Conservation (phyloP, 1,140 invertebrate genomes). For the Drosophila navojoa region DNA sequence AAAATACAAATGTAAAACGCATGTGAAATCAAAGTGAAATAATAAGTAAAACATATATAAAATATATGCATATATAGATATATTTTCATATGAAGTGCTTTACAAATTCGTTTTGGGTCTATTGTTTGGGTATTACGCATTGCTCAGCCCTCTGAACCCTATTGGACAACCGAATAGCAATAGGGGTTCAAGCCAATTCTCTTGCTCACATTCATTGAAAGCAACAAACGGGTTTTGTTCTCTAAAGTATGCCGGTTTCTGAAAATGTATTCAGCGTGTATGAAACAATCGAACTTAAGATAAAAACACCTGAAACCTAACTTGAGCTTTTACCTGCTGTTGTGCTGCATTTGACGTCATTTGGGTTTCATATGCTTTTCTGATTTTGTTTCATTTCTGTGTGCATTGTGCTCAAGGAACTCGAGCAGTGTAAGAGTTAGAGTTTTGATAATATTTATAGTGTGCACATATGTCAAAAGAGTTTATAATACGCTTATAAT, state of each 20-base stretch:
- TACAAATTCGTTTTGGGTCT: no score
- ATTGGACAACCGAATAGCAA: conserved; percentile 8
- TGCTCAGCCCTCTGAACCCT: background rate
- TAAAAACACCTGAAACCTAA: conserved; percentile 30
- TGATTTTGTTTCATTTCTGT: background rate
- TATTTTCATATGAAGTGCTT: background rate
- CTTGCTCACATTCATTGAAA: background rate
- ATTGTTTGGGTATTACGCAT: no score
- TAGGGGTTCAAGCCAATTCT: conserved; percentile 37
- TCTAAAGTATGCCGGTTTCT: conserved; percentile 64
- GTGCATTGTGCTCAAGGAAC: background rate
- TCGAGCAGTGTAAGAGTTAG: background rate
- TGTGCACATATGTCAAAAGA: background rate
- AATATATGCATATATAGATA: background rate
- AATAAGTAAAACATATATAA: background rate
- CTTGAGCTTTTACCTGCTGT: conserved; percentile 31
- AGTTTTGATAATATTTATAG: background rate
- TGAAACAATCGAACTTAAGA: conserved; percentile 37
- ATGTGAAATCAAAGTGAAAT: background rate
- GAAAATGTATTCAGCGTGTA: conserved; percentile 40
- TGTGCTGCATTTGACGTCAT: conserved; percentile 48
- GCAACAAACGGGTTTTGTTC: conserved; percentile 57
- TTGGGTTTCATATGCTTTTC: background rate
- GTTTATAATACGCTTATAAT: background rate
- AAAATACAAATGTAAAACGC: background rate